Base-by-base conservation (phyloP, 2,797 vertebrate genomes). In the Chaunax sp. region DNA sequence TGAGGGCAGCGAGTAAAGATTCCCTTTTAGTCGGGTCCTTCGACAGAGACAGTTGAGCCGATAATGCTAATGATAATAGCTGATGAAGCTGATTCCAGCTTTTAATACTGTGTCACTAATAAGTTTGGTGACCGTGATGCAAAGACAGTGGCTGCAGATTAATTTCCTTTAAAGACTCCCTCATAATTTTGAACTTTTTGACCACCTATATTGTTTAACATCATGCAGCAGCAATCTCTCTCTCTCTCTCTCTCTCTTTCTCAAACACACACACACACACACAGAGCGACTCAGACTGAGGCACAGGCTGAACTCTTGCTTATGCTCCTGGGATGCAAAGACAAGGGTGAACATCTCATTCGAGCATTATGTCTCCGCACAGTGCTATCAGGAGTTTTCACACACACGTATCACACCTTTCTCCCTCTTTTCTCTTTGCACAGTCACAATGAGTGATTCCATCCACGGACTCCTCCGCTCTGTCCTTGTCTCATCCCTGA, bases 371-470 rank as follows among this genome's bases (percentile, higher is more conserved):
- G 69, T 62, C 76, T 67, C 50, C 53, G 33, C 71, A 59, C 50
- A 1, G 58, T 6, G 52, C 61, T 30, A 63, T 75, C 53, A 30
- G 47, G 72, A 74, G 58, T 80, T 80, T 78, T 62, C 64, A 46
- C 72, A 26, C 65, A 54, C 80, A 64, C 22, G 19, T 46, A 44
- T 47, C 1, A n/a, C 67, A 75, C 70, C 61, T 80, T 65, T 67
- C 61, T 78, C 26, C 65, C 49, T 30, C 64, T 43, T 61, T 23
- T 69, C 57, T 68, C 69, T 81, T 71, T 37, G 54, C 80, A 87
- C 84, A 90, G 85, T 85, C 85, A 83, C 76, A 56, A 80, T 87
- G 82, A 88, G 72, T 2, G 55, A 88, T 89, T 89, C 86, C 35
- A 28, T 75, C 80, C 89, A 89, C 88, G 85, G 84, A 60, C 80